Conservation (phyloP, 2,888 invertebrate genomes). For the Alentia gelatinosa region DNA sequence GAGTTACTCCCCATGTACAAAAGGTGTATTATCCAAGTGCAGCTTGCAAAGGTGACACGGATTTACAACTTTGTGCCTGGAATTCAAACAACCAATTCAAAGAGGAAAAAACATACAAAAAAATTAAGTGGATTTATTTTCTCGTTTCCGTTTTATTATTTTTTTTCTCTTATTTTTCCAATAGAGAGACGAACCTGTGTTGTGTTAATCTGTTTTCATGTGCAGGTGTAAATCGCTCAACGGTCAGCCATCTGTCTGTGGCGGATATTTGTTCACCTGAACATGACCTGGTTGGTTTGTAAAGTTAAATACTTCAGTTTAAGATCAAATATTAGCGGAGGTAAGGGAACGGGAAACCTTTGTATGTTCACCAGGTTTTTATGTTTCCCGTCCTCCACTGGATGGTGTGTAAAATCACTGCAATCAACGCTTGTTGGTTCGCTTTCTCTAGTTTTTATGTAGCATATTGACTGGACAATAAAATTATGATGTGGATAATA, state of each 20-base stretch:
- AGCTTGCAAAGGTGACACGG: constrained; percentile 28
- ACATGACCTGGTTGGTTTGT: constrained; percentile 42
- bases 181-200: constrained; percentile 27
- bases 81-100: constrained; percentile 38
- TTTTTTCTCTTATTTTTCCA: neutral
- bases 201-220: constrained; percentile 30
- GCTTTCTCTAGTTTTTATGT: constrained; percentile 57
- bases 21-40: neutral
- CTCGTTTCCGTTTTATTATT: neutral
- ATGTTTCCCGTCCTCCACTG: constrained; percentile 38
- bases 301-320: neutral
- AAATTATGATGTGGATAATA: constrained; percentile 51
- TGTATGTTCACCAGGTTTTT: constrained; percentile 54
- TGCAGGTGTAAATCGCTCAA: neutral
- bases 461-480: constrained; percentile 57
- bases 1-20: constrained; percentile 43
- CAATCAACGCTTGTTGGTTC: constrained; percentile 51
- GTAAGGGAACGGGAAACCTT: constrained; percentile 37
- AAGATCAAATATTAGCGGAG: constrained; percentile 8
- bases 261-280: neutral
- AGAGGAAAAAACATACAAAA: neutral
- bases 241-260: neutral
- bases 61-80: neutral
- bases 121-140: neutral
- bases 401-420: constrained; percentile 54